Percentiles rank a stretch among this genome's conserved stretches.
Evolutionary conservation across 1,140 invertebrate genomes (phyloP).

Genomic region (Ooceraea biroi): DNA sequence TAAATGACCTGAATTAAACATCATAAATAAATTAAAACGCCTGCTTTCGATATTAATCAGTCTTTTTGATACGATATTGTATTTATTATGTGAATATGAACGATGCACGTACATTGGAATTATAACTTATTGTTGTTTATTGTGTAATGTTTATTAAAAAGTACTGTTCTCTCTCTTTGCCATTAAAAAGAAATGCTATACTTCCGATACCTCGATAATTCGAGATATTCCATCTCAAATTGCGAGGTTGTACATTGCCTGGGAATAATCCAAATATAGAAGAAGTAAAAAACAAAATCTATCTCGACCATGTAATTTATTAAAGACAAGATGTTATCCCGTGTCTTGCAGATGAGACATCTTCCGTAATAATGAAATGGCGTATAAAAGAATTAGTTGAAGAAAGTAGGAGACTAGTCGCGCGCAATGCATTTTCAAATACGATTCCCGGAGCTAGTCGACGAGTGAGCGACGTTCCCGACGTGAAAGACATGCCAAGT

Average conservation of each 20-base stretch:
- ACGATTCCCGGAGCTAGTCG: constrained; percentile 36
- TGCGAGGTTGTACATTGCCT: not conserved
- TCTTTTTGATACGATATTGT: constrained; percentile 2
- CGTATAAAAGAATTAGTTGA: constrained; percentile 31
- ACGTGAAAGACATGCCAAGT: constrained; percentile 59
- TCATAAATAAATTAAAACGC: not conserved
- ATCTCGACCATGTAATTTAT: too few relatives aligned
- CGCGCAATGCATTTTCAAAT: constrained; percentile 46
- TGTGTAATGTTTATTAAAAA: too few relatives aligned
- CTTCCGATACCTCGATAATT: constrained; percentile 14
- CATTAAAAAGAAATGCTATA: constrained; percentile 30
- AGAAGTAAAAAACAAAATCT: not conserved
- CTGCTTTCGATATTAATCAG: not conserved
- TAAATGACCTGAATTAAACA: not conserved
- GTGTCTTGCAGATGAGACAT: not conserved
- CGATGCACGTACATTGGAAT: not conserved
- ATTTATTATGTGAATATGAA: not conserved
- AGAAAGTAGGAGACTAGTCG: constrained; percentile 10
- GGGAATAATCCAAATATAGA: not conserved
- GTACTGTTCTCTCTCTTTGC: too few relatives aligned
- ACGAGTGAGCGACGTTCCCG: constrained; percentile 43
- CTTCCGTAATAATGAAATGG: not conserved
- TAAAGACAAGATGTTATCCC: not conserved
- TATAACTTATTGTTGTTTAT: constrained; percentile 8
- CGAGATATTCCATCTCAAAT: constrained; percentile 10